Evolutionary conservation across 2,888 invertebrate genomes (phyloP).

Genomic region (Lymantria dispar): DNA sequence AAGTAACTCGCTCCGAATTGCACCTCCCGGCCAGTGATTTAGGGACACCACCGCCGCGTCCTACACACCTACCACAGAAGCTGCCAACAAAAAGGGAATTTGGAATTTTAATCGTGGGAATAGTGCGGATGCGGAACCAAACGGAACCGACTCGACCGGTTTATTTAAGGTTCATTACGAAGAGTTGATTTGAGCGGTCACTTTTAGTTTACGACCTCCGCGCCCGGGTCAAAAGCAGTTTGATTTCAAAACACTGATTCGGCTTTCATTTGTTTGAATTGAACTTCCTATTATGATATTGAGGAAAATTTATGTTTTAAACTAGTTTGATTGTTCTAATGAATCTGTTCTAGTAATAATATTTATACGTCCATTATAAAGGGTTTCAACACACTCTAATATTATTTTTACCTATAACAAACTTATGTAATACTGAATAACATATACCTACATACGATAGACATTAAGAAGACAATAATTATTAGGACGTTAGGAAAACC

Average conservation of each 20-base stretch:
- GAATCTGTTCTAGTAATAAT: not conserved
- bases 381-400: too few relatives aligned
- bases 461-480: too few relatives aligned
- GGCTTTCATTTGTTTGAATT: slow-evolving; percentile 29
- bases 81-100: slow-evolving; percentile 62
- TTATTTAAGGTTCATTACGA: slow-evolving; percentile 75
- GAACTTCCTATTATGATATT: slow-evolving; percentile 19
- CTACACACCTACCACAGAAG: slow-evolving; percentile 35
- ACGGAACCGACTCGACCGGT: slow-evolving; percentile 35
- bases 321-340: not conserved
- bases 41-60: slow-evolving; percentile 41
- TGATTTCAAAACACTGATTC: slow-evolving; percentile 38
- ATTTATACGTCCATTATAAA: not conserved
- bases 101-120: slow-evolving; percentile 65
- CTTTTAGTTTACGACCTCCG: slow-evolving; percentile 49
- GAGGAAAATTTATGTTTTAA: not conserved
- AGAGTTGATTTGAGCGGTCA: slow-evolving; percentile 58
- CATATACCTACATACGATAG: too few relatives aligned
- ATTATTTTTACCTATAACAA: too few relatives aligned
- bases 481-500: too few relatives aligned
- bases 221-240: slow-evolving; percentile 45
- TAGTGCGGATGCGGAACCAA: slow-evolving; percentile 19
- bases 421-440: too few relatives aligned
- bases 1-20: slow-evolving; percentile 60
- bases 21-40: slow-evolving; percentile 56